These are phyloP conservation scores for Strongylocentrotus purpuratus DNA, from an alignment of 35 echinoderm and acorn worm species.

Conservation along the genomic window DNA sequence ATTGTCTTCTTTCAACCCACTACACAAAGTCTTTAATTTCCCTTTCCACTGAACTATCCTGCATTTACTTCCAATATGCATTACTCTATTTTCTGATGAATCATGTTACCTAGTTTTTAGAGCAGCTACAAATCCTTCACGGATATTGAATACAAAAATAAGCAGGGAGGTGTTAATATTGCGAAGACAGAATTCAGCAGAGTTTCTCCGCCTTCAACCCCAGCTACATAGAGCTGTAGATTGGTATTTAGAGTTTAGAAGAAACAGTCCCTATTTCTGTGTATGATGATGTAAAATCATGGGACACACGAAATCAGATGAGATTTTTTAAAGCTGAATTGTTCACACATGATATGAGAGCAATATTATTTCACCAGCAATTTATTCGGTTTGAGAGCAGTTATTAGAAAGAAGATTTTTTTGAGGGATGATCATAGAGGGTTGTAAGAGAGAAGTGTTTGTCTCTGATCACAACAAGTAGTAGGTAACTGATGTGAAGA, in stretches of 20 bases:
- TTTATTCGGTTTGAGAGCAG: too few species aligned
- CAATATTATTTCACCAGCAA: too few species aligned
- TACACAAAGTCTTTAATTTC: constrained; percentile 13
- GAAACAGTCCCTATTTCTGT: too few species aligned
- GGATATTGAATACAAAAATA: constrained; percentile 19
- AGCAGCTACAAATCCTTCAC: neutral
- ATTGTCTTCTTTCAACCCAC: neutral
- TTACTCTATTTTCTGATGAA: constrained; percentile 13
- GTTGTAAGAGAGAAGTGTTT: neutral
- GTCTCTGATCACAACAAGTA: neutral
- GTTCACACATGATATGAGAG: too few species aligned
- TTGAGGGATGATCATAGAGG: too few species aligned
- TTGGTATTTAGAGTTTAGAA: too few species aligned
- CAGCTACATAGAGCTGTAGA: too few species aligned
- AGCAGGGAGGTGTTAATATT: constrained; percentile 1
- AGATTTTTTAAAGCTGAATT: too few species aligned
- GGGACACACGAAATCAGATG: too few species aligned
- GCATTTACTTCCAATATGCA: neutral
- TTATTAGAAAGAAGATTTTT: too few species aligned
- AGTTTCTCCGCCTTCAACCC: neutral
- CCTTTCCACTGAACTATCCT: neutral
- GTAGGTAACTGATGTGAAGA: neutral
- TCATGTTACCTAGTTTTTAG: neutral
- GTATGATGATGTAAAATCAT: too few species aligned
- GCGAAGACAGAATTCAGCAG: neutral